These are phyloP conservation scores for Halocynthia roretzi DNA, from an alignment of 23 tunicate species.

Conservation along the genomic window DNA sequence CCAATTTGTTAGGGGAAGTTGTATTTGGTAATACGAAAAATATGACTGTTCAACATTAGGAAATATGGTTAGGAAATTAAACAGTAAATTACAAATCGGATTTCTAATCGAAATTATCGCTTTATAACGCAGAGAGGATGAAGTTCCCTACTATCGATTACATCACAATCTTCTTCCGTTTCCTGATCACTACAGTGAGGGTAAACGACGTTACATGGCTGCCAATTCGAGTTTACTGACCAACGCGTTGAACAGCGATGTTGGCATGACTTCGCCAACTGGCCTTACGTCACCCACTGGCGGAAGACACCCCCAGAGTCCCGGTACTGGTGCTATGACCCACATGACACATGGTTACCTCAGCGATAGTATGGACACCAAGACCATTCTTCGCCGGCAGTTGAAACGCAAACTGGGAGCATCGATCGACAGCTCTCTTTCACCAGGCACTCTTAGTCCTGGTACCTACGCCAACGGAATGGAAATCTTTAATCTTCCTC, in stretches of 20 bases:
- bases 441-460: conserved; percentile 14
- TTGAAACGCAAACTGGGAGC: conserved; percentile 74
- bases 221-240: conserved; percentile 81
- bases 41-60: background rate
- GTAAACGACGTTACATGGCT: conserved; percentile 77
- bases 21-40: background rate
- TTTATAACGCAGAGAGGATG: conserved; percentile 65
- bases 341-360: conserved; percentile 25
- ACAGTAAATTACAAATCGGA: background rate
- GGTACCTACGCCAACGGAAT: conserved; percentile 52
- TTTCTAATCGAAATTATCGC: background rate
- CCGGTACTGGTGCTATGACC: conserved; percentile 25
- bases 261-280: conserved; percentile 48
- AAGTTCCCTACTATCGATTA: conserved; percentile 90
- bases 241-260: conserved; percentile 73
- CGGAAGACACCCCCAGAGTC: conserved; percentile 39
- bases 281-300: conserved; percentile 76
- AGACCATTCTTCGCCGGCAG: conserved; percentile 67
- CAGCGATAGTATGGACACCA: conserved; percentile 48
- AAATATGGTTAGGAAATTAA: background rate
- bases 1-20: background rate
- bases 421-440: conserved; percentile 43
- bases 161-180: conserved; percentile 94
- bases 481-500: conserved; percentile 41
- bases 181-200: conserved; percentile 89